These are phyloP conservation scores for Suricata suricatta DNA, from an alignment of 2,113 vertebrate genomes.

Conservation along the genomic window DNA sequence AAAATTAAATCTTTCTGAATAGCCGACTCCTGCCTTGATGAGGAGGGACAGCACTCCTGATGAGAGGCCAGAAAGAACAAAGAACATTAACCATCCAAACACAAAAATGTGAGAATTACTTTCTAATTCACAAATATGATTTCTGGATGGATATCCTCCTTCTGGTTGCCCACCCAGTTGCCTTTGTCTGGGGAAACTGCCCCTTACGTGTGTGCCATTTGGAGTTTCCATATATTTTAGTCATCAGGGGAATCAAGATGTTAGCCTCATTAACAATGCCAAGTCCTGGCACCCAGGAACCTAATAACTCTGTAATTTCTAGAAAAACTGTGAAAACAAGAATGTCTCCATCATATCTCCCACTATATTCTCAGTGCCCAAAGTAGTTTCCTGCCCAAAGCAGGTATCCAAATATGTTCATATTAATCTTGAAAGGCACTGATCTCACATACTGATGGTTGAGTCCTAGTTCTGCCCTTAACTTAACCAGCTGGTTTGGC, in stretches of 20 bases:
- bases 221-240: background rate
- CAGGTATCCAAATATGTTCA: background rate
- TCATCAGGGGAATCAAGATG: background rate
- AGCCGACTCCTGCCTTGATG: background rate
- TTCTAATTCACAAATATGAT: background rate
- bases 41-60: background rate
- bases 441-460: background rate
- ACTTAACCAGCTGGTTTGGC: background rate
- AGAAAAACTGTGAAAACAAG: background rate
- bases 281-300: background rate
- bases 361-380: background rate
- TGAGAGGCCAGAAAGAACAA: background rate
- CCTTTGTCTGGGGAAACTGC: background rate
- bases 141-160: background rate
- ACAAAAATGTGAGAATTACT: background rate
- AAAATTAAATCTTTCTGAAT: constrained; percentile 56
- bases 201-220: background rate
- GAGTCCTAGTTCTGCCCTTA: background rate
- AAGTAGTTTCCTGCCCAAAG: background rate
- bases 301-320: background rate
- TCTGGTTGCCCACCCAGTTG: background rate
- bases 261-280: background rate
- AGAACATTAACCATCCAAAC: background rate
- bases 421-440: background rate
- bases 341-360: background rate